These are phyloP conservation scores for Calypte anna DNA, from an alignment of 2,113 vertebrate species.

Conservation along the genomic window DNA sequence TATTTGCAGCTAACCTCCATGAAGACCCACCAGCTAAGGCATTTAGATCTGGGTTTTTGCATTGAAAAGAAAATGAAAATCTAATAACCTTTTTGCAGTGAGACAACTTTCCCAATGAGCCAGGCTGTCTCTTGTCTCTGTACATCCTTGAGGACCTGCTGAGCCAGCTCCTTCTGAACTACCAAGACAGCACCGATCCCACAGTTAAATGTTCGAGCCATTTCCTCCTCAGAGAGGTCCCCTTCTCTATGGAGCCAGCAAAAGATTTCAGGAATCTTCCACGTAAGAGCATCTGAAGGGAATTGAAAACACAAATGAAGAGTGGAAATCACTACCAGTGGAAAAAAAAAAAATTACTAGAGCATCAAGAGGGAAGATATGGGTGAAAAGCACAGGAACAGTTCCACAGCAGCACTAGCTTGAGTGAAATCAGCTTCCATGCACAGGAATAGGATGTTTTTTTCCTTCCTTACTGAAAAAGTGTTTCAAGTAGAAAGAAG, in stretches of 20 bases:
- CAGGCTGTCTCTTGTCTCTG: slow-evolving; percentile 84
- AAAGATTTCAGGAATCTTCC: slow-evolving; percentile 89
- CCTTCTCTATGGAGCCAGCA: slow-evolving; percentile 91
- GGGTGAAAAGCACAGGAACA: background rate
- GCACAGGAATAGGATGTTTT: background rate
- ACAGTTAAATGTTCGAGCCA: slow-evolving; percentile 95
- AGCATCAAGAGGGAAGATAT: background rate
- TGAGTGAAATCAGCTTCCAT: background rate
- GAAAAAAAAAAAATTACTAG: background rate
- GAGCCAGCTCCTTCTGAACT: slow-evolving; percentile 78
- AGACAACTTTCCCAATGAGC: slow-evolving; percentile 85
- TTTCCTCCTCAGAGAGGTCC: slow-evolving; percentile 88
- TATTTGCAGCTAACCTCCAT: background rate
- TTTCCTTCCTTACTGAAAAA: background rate
- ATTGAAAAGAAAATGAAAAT: background rate
- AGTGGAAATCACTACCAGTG: background rate
- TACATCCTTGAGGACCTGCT: slow-evolving; percentile 82
- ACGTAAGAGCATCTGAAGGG: slow-evolving; percentile 85
- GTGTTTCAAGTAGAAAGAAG: background rate
- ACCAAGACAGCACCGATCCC: slow-evolving; percentile 90
- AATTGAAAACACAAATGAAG: background rate
- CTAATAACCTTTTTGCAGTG: slow-evolving; percentile 77
- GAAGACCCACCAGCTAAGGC: background rate
- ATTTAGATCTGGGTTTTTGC: background rate
- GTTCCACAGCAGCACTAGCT: background rate